Evolutionary conservation across 2,888 invertebrate species (phyloP).

Genomic region (Himalopsyche kuldschensis): DNA sequence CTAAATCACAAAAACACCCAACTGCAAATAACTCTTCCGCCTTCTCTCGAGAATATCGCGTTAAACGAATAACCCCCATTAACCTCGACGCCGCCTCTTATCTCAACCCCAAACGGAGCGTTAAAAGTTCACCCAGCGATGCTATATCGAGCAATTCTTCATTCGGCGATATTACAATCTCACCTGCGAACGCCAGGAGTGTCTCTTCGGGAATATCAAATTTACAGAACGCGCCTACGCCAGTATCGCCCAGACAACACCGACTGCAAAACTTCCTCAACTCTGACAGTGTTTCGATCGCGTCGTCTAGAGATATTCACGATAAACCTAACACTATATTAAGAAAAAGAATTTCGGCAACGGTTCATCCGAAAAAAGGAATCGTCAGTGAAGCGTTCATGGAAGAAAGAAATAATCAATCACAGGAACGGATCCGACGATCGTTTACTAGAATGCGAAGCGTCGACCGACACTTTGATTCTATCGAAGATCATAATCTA

Average conservation of each 20-base stretch:
- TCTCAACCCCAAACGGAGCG: neutral
- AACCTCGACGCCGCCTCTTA: neutral
- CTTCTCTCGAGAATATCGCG: neutral
- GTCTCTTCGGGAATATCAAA: slow-evolving; percentile 21
- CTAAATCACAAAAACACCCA: slow-evolving; percentile 3
- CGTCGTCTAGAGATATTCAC: slow-evolving; percentile 16
- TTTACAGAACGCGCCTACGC: slow-evolving; percentile 31
- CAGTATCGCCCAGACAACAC: slow-evolving; percentile 16
- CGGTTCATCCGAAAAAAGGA: slow-evolving; percentile 36
- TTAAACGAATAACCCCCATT: slow-evolving; percentile 1
- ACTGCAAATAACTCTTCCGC: neutral
- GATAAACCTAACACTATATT: slow-evolving; percentile 38
- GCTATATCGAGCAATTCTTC: slow-evolving; percentile 19
- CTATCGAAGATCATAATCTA: slow-evolving; percentile 33
- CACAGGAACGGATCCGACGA: slow-evolving; percentile 15
- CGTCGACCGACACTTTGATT: slow-evolving; percentile 33
- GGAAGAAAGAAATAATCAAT: slow-evolving; percentile 11
- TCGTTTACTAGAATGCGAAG: slow-evolving; percentile 25
- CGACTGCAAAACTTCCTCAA: neutral
- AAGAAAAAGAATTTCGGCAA: slow-evolving; percentile 37
- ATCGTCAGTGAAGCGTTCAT: slow-evolving; percentile 32
- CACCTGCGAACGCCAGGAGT: neutral
- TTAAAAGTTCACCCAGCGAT: neutral
- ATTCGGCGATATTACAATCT: neutral
- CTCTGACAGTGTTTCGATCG: slow-evolving; percentile 18